phyloP scores from a whole-genome alignment of 2,113 vertebrate species.

The Burhinus oedicnemus region DNA sequence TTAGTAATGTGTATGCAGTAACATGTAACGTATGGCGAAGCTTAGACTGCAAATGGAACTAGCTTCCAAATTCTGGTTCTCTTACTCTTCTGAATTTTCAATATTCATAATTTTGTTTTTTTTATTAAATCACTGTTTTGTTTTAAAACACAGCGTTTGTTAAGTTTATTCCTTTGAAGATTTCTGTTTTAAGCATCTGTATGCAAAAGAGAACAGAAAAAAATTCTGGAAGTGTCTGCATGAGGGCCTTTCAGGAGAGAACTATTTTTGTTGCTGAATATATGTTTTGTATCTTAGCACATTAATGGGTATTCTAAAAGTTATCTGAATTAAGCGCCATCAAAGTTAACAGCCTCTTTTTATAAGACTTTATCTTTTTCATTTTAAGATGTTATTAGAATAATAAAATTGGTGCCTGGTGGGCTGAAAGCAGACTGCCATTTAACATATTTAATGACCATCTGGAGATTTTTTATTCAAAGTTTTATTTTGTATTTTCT shows the following conservation, averaged over 20 bases:
- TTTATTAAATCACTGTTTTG: neutral
- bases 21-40: neutral
- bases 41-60: neutral
- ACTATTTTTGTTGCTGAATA: neutral
- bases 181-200: neutral
- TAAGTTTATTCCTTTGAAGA: neutral
- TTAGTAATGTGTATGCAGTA: neutral
- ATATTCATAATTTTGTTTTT: neutral
- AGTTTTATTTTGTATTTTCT: conserved; percentile 48
- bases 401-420: conserved; percentile 57
- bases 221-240: neutral
- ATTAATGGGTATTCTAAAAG: conserved; percentile 22
- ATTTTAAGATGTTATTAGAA: conserved; percentile 66
- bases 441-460: conserved; percentile 61
- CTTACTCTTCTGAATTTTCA: neutral
- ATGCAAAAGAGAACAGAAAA: neutral
- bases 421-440: conserved; percentile 36
- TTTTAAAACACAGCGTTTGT: neutral
- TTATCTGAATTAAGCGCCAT: conserved; percentile 14
- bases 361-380: conserved; percentile 63
- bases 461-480: conserved; percentile 50
- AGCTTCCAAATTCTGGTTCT: neutral
- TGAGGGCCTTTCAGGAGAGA: neutral
- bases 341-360: conserved; percentile 60
- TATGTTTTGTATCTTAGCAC: neutral